Conservation (phyloP, 2,888 invertebrate genomes). For the Lacanobia wlatinum region DNA sequence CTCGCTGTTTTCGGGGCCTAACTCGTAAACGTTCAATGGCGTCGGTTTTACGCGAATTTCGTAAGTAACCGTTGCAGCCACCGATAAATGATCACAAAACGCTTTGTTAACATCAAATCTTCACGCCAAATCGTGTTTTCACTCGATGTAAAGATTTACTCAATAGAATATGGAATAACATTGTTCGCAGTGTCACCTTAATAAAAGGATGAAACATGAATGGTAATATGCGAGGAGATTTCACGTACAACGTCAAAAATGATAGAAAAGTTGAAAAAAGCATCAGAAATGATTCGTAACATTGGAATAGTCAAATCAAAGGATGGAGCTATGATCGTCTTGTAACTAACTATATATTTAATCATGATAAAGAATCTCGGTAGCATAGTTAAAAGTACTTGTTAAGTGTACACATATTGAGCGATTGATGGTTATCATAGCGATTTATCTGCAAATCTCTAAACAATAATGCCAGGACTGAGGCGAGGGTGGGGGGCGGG, state of each 20-base stretch:
- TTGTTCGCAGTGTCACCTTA: conserved; percentile 52
- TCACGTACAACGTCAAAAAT: conserved; percentile 48
- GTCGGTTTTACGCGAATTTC: conserved; percentile 74
- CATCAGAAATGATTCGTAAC: conserved; percentile 19
- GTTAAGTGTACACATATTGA: conserved; percentile 53
- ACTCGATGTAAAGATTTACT: conserved; percentile 61
- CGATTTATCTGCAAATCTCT: conserved; percentile 80
- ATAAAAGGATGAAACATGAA: conserved; percentile 63
- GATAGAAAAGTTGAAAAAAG: conserved; percentile 38
- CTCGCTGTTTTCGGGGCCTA: conserved; percentile 47
- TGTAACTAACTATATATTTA: conserved; percentile 52
- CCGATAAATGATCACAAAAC: conserved; percentile 69
- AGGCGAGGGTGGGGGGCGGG: conserved; percentile 49
- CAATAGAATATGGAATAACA: conserved; percentile 65
- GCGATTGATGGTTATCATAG: conserved; percentile 47
- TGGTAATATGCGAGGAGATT: conserved; percentile 47
- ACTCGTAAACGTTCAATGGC: conserved; percentile 67
- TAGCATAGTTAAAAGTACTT: conserved; percentile 46
- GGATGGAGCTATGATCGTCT: conserved; percentile 32
- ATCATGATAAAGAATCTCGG: conserved; percentile 52
- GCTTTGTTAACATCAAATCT: conserved; percentile 68
- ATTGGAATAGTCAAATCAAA: conserved; percentile 36
- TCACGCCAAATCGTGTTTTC: conserved; percentile 69
- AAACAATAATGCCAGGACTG: conserved; percentile 76
- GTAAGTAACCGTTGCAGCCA: conserved; percentile 72